phyloP scores from a whole-genome alignment of 92 coral and sea anemone genomes.

The Porites cylindrica region DNA sequence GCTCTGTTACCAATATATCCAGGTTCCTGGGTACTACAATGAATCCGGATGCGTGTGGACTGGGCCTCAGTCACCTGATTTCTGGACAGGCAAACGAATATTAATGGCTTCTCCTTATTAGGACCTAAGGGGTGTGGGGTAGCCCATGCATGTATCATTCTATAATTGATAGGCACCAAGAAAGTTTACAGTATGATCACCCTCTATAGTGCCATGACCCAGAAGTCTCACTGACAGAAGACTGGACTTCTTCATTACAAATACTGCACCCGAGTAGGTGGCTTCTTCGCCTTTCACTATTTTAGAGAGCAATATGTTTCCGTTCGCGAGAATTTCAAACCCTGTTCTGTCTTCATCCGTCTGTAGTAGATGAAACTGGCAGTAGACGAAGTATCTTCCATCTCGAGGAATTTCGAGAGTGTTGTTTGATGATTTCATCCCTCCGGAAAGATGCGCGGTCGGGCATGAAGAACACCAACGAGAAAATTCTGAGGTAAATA shows the following conservation, averaged over 20 bases:
- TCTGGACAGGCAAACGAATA: too few relatives aligned
- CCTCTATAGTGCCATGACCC: slow-evolving; percentile 49
- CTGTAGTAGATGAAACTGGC: slow-evolving; percentile 48
- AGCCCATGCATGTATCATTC: too few relatives aligned
- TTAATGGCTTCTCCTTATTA: too few relatives aligned
- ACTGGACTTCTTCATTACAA: slow-evolving; percentile 34
- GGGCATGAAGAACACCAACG: slow-evolving; percentile 49
- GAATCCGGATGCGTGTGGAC: not conserved
- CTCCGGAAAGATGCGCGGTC: slow-evolving; percentile 51
- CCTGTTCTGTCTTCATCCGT: slow-evolving; percentile 38
- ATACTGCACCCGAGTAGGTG: slow-evolving; percentile 46
- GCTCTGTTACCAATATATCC: not conserved
- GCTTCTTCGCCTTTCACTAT: slow-evolving; percentile 50
- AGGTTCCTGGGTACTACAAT: too few relatives aligned
- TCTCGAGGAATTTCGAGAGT: slow-evolving; percentile 40
- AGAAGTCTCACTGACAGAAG: slow-evolving; percentile 28
- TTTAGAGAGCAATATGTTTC: slow-evolving; percentile 34
- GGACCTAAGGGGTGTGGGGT: too few relatives aligned
- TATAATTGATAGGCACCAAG: slow-evolving; percentile 32
- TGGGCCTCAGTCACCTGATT: not conserved
- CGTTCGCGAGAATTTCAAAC: slow-evolving; percentile 43
- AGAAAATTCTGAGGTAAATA: slow-evolving; percentile 13
- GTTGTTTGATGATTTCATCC: slow-evolving; percentile 35
- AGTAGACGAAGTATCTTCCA: slow-evolving; percentile 47
- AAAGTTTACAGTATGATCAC: slow-evolving; percentile 55